Evolutionary conservation across 2,888 invertebrate genomes (phyloP).

Genomic region (Lycocerus yunnanus): DNA sequence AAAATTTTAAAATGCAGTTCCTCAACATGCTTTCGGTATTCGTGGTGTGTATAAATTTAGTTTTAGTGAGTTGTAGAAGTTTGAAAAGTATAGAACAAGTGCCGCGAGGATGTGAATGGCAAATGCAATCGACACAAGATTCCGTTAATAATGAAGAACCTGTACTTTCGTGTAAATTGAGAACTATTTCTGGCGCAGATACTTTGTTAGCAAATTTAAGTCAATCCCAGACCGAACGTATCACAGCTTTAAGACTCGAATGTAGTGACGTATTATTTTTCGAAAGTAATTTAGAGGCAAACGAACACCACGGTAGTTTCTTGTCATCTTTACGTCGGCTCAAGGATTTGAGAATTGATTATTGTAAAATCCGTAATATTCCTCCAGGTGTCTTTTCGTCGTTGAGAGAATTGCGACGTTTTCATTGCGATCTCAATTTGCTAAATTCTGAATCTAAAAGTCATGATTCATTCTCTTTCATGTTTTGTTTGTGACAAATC

Average conservation of each 20-base stretch:
- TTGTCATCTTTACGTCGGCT: slow-evolving; percentile 67
- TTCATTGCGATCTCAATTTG: slow-evolving; percentile 68
- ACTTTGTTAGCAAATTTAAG: slow-evolving; percentile 71
- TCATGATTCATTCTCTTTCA: not conserved
- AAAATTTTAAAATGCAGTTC: not conserved
- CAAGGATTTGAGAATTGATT: slow-evolving; percentile 71
- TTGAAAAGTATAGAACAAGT: slow-evolving; percentile 62
- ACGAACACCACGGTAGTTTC: slow-evolving; percentile 56
- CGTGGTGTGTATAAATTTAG: slow-evolving; percentile 17
- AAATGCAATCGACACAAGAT: slow-evolving; percentile 63
- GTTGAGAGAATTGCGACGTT: slow-evolving; percentile 69
- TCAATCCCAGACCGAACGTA: slow-evolving; percentile 68
- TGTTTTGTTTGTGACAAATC: not conserved
- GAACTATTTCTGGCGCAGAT: slow-evolving; percentile 73
- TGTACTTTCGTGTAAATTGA: slow-evolving; percentile 70
- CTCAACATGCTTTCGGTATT: slow-evolving; percentile 17
- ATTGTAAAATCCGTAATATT: slow-evolving; percentile 77
- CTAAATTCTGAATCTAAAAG: not conserved
- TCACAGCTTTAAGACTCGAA: slow-evolving; percentile 70
- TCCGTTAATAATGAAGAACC: slow-evolving; percentile 60
- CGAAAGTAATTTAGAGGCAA: slow-evolving; percentile 69
- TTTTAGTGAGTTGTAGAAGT: slow-evolving; percentile 44
- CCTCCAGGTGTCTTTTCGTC: slow-evolving; percentile 72
- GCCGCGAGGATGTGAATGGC: slow-evolving; percentile 75
- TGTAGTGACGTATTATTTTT: slow-evolving; percentile 77